Conservation (phyloP, 1,140 invertebrate genomes). For the Lasioglossum albipes region DNA sequence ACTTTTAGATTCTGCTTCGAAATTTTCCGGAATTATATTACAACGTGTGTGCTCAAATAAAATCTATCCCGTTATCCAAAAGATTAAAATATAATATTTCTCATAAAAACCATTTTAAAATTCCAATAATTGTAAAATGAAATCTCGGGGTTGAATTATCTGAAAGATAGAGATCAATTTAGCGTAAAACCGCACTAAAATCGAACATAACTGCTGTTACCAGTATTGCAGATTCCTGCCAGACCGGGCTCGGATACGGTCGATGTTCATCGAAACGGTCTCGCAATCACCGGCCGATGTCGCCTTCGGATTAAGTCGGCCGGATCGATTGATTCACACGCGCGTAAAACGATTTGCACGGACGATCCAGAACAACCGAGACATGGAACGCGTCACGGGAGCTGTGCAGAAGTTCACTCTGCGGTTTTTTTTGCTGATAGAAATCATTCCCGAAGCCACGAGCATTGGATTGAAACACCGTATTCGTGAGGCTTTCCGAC, state of each 20-base stretch:
- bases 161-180: no score
- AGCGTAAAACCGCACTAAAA: no score
- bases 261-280: constrained; percentile 20
- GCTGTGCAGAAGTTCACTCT: not conserved
- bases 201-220: not conserved
- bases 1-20: no score
- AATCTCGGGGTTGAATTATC: no score
- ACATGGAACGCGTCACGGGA: no score
- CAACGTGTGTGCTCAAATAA: no score
- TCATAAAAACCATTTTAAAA: no score
- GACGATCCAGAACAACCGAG: not conserved
- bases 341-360: not conserved
- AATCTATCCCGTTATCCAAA: no score
- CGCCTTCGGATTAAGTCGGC: constrained; percentile 46
- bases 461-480: not conserved
- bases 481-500: not conserved
- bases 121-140: no score
- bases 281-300: constrained; percentile 51
- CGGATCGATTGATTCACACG: constrained; percentile 18
- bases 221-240: constrained; percentile 41
- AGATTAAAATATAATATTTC: no score
- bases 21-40: no score
- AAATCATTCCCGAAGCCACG: not conserved
- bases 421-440: not conserved
- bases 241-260: constrained; percentile 46